Evolutionary conservation across 2,888 invertebrate genomes (phyloP), one percentile per base, ranked within the genome.

Genomic region (Trichacis sp.): DNA sequence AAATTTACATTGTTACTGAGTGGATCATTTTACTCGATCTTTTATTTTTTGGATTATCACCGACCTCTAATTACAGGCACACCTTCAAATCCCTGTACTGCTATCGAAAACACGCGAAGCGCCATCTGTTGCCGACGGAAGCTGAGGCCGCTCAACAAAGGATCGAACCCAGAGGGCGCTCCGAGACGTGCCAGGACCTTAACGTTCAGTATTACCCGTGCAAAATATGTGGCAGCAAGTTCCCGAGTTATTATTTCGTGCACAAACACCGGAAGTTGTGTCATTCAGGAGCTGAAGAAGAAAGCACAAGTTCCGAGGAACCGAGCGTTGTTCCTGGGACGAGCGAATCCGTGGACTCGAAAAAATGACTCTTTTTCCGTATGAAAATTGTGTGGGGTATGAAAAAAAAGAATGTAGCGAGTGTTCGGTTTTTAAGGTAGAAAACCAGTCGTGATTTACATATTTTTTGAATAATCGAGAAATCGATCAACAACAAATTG

Each of bases 211-310:
- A 95, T 86, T 96, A 95, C 85, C 95, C 96, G 0, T 96, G 96
- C 85, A 96, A 95, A 85, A 94, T 93, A 0, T 96, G 96, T 84
- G 95, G 96, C 15, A 93, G 90, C 74, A 95, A 95, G 83, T 96
- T 96, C 82, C 96, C 96, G 1, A 95, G 94, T 71, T 96, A 96
- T 82, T 96, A 96, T 85, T 96, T 96, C 86, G 95, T 95, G 18
- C 95, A 96, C 82, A 96, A 96, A 79, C 96, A 96, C 81, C 87
- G 94, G 52, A 95, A 95, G 85, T 85, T 92, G 76, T 95, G 95
- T 78, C 95, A 96, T 80, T 90, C 91, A 0, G 90, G 90, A 19
- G 65, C 59, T 12, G 83, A 74, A 74, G 86, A 77, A 54, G 55
- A 78, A 50, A 47, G 66, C 52, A 69, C 68, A 8, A 42, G 36